These are phyloP conservation scores for Mechanitis messenoides DNA, from an alignment of 2,888 invertebrate species.

Conservation along the genomic window DNA sequence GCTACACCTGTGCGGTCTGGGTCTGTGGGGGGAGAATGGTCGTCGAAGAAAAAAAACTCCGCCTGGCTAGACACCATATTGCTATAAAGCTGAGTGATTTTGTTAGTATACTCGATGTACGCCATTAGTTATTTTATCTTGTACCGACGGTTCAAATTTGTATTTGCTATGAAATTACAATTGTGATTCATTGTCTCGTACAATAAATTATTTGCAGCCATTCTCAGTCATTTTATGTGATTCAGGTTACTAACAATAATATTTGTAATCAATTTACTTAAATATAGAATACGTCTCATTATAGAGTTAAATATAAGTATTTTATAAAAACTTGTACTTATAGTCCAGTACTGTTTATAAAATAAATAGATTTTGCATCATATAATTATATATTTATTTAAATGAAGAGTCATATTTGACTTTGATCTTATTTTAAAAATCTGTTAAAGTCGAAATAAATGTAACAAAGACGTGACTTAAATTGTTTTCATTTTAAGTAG, in stretches of 20 bases:
- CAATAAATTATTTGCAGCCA: neutral
- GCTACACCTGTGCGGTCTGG: constrained; percentile 52
- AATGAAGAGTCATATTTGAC: too few species aligned
- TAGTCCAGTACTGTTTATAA: too few species aligned
- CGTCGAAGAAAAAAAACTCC: constrained; percentile 47
- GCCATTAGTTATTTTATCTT: constrained; percentile 15
- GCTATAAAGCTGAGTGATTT: constrained; percentile 38
- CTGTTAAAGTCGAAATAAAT: too few species aligned
- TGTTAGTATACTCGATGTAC: constrained; percentile 24
- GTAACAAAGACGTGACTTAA: too few species aligned
- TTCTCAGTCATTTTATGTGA: constrained; percentile 6
- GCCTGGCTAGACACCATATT: constrained; percentile 48
- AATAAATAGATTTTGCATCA: too few species aligned
- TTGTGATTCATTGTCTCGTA: constrained; percentile 18
- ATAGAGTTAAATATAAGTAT: too few species aligned
- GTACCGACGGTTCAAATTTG: constrained; percentile 6
- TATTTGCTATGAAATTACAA: constrained; percentile 11
- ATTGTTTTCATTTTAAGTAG: too few species aligned
- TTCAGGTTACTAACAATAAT: constrained; percentile 8
- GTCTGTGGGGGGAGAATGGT: constrained; percentile 28
- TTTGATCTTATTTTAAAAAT: too few species aligned
- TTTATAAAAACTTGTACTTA: too few species aligned
- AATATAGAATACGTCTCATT: too few species aligned
- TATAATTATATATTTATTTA: too few species aligned
- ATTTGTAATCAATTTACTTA: too few species aligned